Conservation (phyloP, 2,888 invertebrate species). For the Drepana falcataria region DNA sequence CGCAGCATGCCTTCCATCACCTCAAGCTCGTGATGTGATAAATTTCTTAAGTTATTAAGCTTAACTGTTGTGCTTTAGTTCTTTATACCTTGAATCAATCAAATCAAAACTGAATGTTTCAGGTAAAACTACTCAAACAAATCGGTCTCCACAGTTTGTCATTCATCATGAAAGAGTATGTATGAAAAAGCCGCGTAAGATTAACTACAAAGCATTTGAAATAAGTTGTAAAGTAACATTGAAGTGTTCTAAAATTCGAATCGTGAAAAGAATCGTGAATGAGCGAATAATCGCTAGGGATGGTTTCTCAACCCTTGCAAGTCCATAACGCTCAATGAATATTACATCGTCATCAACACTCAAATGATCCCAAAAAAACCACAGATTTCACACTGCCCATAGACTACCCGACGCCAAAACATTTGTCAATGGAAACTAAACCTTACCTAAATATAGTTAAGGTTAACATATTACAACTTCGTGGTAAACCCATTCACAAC, state of each 20-base stretch:
- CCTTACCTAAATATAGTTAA: constrained; percentile 11
- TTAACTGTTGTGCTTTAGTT: too few species aligned
- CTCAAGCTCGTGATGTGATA: too few species aligned
- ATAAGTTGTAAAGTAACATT: constrained; percentile 35
- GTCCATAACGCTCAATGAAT: constrained; percentile 32
- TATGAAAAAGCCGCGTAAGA: too few species aligned
- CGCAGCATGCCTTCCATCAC: too few species aligned
- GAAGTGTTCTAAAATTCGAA: constrained; percentile 35
- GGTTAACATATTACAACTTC: constrained; percentile 10
- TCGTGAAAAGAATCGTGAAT: constrained; percentile 46
- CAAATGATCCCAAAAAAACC: constrained; percentile 28
- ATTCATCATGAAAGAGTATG: too few species aligned
- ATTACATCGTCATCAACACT: constrained; percentile 37
- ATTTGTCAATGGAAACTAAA: constrained; percentile 17
- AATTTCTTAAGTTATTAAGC: too few species aligned
- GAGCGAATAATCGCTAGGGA: constrained; percentile 22
- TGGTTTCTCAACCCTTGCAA: constrained; percentile 21
- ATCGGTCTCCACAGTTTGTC: too few species aligned
- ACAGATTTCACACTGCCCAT: constrained; percentile 27
- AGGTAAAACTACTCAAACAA: too few species aligned
- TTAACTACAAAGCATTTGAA: constrained; percentile 13
- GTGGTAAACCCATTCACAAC: constrained; percentile 40
- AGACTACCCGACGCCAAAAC: constrained; percentile 52
- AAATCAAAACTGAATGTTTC: too few species aligned
- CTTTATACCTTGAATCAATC: too few species aligned